phyloP scores from a whole-genome alignment of 2,888 invertebrate genomes.

The Drosophila dives region DNA sequence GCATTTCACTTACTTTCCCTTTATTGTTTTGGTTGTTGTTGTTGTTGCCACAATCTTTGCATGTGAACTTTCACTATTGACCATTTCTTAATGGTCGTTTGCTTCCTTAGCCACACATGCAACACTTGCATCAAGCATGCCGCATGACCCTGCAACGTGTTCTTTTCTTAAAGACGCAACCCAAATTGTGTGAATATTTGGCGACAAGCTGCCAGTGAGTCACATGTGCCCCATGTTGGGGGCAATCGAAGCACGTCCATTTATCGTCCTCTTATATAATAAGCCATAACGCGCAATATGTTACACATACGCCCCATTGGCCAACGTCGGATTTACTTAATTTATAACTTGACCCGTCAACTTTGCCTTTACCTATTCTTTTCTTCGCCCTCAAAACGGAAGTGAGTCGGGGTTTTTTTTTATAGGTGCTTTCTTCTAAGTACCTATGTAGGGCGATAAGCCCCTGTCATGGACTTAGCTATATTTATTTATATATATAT shows the following conservation, averaged over 20 bases:
- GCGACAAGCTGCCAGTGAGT: constrained; percentile 44
- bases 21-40: constrained; percentile 3
- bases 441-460: constrained; percentile 31
- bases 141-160: constrained; percentile 29
- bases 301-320: constrained; percentile 74
- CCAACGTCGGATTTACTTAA: constrained; percentile 53
- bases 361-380: constrained; percentile 22
- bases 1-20: neutral
- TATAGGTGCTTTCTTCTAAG: constrained; percentile 44
- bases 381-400: constrained; percentile 50
- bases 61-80: constrained; percentile 76
- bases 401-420: constrained; percentile 67
- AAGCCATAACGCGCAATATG: constrained; percentile 73
- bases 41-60: constrained; percentile 63
- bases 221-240: constrained; percentile 27
- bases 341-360: constrained; percentile 65
- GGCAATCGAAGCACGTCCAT: constrained; percentile 19
- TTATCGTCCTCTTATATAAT: constrained; percentile 61
- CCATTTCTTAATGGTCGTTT: constrained; percentile 62
- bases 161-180: constrained; percentile 37
- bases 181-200: constrained; percentile 36
- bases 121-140: constrained; percentile 69
- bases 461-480: constrained; percentile 47
- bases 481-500: neutral
- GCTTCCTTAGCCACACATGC: constrained; percentile 60